Evolutionary conservation across 2,888 invertebrate species (phyloP).

Genomic region (Branchipolynoe longqiensis): DNA sequence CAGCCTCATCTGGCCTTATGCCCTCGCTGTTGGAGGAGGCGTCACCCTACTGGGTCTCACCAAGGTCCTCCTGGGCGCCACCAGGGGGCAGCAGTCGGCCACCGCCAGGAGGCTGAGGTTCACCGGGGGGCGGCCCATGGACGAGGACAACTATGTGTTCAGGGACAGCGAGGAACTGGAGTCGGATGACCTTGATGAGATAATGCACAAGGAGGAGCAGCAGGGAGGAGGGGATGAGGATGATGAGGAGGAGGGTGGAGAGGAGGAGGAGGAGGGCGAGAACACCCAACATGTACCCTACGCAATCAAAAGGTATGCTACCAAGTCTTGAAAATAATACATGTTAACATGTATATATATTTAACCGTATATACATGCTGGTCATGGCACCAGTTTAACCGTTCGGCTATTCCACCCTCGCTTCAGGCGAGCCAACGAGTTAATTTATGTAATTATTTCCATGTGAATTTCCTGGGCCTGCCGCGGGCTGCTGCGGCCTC

Average conservation of each 20-base stretch:
- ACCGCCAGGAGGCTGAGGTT: conserved; percentile 9
- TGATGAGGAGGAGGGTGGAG: not conserved
- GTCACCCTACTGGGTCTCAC: not conserved
- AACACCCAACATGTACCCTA: conserved; percentile 49
- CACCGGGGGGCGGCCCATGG: not conserved
- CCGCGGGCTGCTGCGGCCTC: too few relatives aligned
- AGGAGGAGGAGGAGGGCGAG: conserved; percentile 50
- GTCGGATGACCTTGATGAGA: not conserved
- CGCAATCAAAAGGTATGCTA: conserved; percentile 69
- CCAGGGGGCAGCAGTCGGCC: not conserved
- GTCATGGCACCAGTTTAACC: too few relatives aligned
- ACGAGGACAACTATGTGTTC: conserved; percentile 48
- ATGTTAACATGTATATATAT: not conserved
- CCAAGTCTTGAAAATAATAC: too few relatives aligned
- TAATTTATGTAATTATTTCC: too few relatives aligned
- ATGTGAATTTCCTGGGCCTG: too few relatives aligned
- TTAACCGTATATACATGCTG: too few relatives aligned
- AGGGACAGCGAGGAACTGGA: not conserved
- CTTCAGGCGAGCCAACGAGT: too few relatives aligned
- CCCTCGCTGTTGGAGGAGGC: not conserved
- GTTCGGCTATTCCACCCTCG: too few relatives aligned
- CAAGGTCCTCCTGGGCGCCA: too few relatives aligned
- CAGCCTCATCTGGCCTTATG: not conserved
- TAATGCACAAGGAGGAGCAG: not conserved
- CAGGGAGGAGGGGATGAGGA: too few relatives aligned